Percentiles rank a stretch among this genome's conserved stretches.
Evolutionary conservation across 2,888 invertebrate genomes (phyloP).

Genomic region (Parthenolecanium corni): DNA sequence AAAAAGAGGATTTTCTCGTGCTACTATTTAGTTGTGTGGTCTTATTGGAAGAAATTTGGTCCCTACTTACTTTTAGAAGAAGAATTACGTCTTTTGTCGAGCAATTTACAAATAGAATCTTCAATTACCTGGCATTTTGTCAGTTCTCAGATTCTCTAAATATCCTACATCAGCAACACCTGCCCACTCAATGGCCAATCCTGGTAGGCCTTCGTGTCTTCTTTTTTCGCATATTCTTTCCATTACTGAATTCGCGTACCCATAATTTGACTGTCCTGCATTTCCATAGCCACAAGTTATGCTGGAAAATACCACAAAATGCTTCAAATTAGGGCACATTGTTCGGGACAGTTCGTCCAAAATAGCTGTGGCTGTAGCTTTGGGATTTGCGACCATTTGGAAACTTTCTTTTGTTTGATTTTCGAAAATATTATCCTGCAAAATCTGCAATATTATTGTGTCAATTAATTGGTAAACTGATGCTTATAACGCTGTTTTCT

Average conservation of each 20-base stretch:
- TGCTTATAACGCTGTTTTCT: too few species aligned
- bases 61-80: too few species aligned
- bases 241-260: conserved; percentile 31
- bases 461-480: not conserved
- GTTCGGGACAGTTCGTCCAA: conserved; percentile 26
- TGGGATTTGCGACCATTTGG: conserved; percentile 27
- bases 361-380: conserved; percentile 30
- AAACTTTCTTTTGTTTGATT: conserved; percentile 30
- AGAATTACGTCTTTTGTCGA: too few species aligned
- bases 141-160: conserved; percentile 41
- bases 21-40: too few species aligned
- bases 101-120: too few species aligned
- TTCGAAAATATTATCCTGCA: conserved; percentile 30
- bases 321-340: conserved; percentile 8
- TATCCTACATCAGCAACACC: conserved; percentile 24
- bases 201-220: conserved; percentile 24
- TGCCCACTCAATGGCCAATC: conserved; percentile 33
- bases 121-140: conserved; percentile 4
- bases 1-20: too few species aligned
- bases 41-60: too few species aligned
- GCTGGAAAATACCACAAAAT: conserved; percentile 31
- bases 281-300: conserved; percentile 31
- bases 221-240: conserved; percentile 31
- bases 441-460: conserved; percentile 20
- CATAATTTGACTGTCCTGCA: conserved; percentile 31